Evolutionary conservation across 37 sponge, comb jelly and placozoan genomes (phyloP).

Genomic region (Crambe crambe): DNA sequence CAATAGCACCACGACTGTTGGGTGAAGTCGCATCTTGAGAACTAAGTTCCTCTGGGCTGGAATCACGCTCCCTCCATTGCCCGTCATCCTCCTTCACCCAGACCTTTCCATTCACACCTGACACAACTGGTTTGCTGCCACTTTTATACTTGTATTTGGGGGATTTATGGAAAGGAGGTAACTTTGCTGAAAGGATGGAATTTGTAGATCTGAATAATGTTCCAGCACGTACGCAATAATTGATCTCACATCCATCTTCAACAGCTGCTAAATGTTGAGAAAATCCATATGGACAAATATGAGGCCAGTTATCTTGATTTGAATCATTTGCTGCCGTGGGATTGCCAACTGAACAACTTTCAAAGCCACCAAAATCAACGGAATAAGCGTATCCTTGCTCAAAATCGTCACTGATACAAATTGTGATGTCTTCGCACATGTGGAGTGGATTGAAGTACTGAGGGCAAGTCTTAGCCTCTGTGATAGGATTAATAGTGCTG

Average conservation of each 20-base stretch:
- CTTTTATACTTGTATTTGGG: slow-evolving; percentile 9
- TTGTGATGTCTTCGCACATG: slow-evolving; percentile 35
- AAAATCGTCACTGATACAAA: slow-evolving; percentile 60
- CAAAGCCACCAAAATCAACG: slow-evolving; percentile 67
- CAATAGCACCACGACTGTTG: too few relatives aligned
- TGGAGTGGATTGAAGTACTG: slow-evolving; percentile 32
- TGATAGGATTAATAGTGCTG: slow-evolving; percentile 53
- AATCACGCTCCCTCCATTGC: too few relatives aligned
- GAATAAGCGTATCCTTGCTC: slow-evolving; percentile 39
- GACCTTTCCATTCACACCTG: neutral
- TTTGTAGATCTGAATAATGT: neutral
- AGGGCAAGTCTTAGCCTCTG: slow-evolving; percentile 57
- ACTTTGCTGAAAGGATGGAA: slow-evolving; percentile 1
- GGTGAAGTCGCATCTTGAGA: too few relatives aligned
- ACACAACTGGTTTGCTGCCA: slow-evolving; percentile 13
- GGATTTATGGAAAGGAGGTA: slow-evolving; percentile 47
- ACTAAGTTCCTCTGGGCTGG: too few relatives aligned
- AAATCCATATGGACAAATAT: slow-evolving; percentile 48
- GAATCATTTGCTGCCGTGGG: slow-evolving; percentile 32
- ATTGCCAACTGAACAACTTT: slow-evolving; percentile 66
- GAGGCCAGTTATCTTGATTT: slow-evolving; percentile 18
- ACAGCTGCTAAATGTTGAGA: slow-evolving; percentile 41
- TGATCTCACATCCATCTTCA: slow-evolving; percentile 63
- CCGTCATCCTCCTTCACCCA: slow-evolving; percentile 15
- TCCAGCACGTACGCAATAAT: slow-evolving; percentile 42